Percentiles rank a stretch among this genome's conserved stretches.
Evolutionary conservation across 2,888 invertebrate genomes (phyloP).

Genomic region (Helicoverpa assulta): DNA sequence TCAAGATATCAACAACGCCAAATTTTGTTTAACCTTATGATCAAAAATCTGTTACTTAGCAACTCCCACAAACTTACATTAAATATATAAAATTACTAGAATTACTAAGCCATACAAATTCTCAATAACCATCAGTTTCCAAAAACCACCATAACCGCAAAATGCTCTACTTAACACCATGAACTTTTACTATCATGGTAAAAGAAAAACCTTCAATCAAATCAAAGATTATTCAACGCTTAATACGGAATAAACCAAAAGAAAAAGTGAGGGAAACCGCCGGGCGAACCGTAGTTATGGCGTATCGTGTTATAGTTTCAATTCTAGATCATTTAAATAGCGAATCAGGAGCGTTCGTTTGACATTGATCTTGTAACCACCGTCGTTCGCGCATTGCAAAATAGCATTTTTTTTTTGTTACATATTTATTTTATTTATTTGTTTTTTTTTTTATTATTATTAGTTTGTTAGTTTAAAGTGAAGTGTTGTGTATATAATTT

Average conservation of each 20-base stretch:
- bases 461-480: constrained; percentile 35
- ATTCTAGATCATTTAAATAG: constrained; percentile 88
- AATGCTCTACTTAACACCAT: constrained; percentile 22
- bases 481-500: constrained; percentile 45
- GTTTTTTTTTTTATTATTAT: constrained; percentile 6
- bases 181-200: constrained; percentile 26
- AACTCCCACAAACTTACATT: too few relatives aligned
- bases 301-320: constrained; percentile 75
- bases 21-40: too few relatives aligned
- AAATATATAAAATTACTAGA: too few relatives aligned
- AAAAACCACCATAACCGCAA: neutral
- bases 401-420: constrained; percentile 18
- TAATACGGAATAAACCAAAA: constrained; percentile 40
- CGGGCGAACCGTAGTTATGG: constrained; percentile 46
- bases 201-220: constrained; percentile 38
- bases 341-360: constrained; percentile 80
- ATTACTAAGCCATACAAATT: too few relatives aligned
- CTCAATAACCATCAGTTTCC: constrained; percentile 17
- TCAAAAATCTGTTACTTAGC: too few relatives aligned
- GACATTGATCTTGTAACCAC: constrained; percentile 81
- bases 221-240: constrained; percentile 35
- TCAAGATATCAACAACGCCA: too few relatives aligned
- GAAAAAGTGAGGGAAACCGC: constrained; percentile 60
- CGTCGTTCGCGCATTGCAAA: constrained; percentile 69
- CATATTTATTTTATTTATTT: constrained; percentile 23